phyloP scores from a whole-genome alignment of 2,797 vertebrate species.

The Chloroceryle amazona region DNA sequence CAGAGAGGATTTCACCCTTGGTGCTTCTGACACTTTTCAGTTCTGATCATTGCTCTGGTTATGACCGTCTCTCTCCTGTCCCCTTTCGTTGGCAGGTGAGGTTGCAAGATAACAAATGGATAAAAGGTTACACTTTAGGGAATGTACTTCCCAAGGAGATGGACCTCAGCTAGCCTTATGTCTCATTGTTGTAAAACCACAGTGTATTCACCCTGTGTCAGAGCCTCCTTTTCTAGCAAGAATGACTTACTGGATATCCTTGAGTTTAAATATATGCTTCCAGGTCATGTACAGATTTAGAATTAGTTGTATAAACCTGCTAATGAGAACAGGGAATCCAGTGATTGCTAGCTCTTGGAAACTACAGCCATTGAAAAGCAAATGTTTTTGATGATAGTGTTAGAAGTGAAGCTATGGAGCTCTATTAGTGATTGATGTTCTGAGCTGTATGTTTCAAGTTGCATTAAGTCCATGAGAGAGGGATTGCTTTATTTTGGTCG shows the following conservation, averaged over 20 bases:
- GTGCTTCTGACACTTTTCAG: not conserved
- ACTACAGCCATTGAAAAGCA: not conserved
- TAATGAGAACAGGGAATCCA: not conserved
- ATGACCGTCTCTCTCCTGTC: not conserved
- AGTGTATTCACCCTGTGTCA: not conserved
- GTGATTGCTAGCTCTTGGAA: not conserved
- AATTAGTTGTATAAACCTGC: not conserved
- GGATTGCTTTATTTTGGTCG: not conserved
- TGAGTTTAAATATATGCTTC: not conserved
- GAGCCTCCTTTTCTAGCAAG: not conserved
- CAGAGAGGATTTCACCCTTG: not conserved
- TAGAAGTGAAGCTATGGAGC: not conserved
- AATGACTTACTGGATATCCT: not conserved
- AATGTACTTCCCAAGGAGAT: not conserved
- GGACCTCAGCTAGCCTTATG: not conserved
- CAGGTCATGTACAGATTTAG: not conserved
- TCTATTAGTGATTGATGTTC: not conserved
- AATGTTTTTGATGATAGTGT: not conserved
- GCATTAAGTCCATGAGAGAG: not conserved
- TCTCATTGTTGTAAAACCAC: not conserved
- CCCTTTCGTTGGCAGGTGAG: not conserved
- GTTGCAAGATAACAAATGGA: not conserved
- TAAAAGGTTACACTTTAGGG: not conserved
- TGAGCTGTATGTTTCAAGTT: not conserved
- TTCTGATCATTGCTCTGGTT: not conserved